Percentiles rank a stretch among this genome's conserved stretches.
These are phyloP conservation scores for Callyntrura sp. DNA, from an alignment of 2,888 invertebrate species.

Conservation along the genomic window DNA sequence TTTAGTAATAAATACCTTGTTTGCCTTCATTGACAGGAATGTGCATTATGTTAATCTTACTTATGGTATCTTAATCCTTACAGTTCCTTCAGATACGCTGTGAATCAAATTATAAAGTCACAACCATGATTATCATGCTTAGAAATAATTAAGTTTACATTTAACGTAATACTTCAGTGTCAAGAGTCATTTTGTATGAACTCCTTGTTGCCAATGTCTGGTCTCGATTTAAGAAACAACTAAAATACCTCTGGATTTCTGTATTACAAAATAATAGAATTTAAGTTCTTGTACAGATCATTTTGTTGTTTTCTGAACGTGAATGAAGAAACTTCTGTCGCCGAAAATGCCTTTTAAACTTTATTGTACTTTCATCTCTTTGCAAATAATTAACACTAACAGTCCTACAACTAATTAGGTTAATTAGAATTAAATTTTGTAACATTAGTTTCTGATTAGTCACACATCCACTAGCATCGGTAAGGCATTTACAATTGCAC, in stretches of 20 bases:
- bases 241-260: slow-evolving; percentile 29
- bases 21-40: neutral
- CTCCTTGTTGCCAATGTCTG: slow-evolving; percentile 75
- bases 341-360: no score
- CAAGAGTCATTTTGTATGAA: slow-evolving; percentile 70
- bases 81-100: slow-evolving; percentile 31
- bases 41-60: neutral
- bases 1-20: neutral
- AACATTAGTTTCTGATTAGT: neutral
- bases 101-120: slow-evolving; percentile 73
- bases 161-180: slow-evolving; percentile 29
- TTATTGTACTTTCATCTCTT: no score
- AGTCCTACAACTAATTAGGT: neutral
- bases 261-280: slow-evolving; percentile 20
- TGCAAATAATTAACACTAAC: no score
- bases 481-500: neutral
- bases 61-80: neutral
- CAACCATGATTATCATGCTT: slow-evolving; percentile 46
- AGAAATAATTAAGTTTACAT: neutral
- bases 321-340: no score
- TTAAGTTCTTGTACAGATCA: neutral
- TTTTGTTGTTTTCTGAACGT: neutral
- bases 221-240: slow-evolving; percentile 60
- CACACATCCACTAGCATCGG: no score
- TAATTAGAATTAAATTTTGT: neutral